Conservation (phyloP, 2,113 vertebrate genomes). For the Ceratotherium simum region DNA sequence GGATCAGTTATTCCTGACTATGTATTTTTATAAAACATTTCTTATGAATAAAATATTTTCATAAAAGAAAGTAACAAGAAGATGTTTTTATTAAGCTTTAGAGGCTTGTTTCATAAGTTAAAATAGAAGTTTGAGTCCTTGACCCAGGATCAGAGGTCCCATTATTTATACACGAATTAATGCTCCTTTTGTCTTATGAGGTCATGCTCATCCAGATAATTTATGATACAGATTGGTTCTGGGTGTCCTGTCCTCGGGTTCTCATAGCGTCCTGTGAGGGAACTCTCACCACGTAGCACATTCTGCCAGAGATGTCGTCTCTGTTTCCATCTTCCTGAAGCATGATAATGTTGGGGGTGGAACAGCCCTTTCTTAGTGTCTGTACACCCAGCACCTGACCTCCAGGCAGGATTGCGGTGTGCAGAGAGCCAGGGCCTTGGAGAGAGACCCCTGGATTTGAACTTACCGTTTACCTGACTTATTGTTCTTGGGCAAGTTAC, state of each 20-base stretch:
- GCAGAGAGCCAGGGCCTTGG: neutral
- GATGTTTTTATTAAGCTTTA: slow-evolving; percentile 5
- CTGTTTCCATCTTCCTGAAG: neutral
- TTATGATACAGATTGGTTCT: slow-evolving; percentile 5
- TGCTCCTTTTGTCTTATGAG: slow-evolving; percentile 34
- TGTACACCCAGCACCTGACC: neutral
- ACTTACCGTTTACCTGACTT: neutral
- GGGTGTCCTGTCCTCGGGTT: neutral
- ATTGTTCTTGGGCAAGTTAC: neutral
- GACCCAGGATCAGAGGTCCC: slow-evolving; percentile 7
- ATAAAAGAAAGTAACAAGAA: neutral
- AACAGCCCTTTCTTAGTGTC: neutral
- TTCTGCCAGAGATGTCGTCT: neutral
- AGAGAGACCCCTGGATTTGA: neutral
- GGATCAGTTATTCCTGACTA: neutral
- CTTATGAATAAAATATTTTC: slow-evolving; percentile 30
- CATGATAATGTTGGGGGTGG: accelerated
- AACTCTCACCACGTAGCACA: neutral
- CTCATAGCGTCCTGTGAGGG: neutral
- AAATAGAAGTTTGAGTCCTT: slow-evolving; percentile 19
- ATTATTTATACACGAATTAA: slow-evolving; percentile 27
- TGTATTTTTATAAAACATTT: slow-evolving; percentile 40
- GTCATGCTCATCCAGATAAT: slow-evolving; percentile 52
- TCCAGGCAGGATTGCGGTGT: neutral
- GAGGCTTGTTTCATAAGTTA: slow-evolving; percentile 33